Conservation (phyloP, 2,797 vertebrate genomes). For the Hoplostethus atlanticus region DNA sequence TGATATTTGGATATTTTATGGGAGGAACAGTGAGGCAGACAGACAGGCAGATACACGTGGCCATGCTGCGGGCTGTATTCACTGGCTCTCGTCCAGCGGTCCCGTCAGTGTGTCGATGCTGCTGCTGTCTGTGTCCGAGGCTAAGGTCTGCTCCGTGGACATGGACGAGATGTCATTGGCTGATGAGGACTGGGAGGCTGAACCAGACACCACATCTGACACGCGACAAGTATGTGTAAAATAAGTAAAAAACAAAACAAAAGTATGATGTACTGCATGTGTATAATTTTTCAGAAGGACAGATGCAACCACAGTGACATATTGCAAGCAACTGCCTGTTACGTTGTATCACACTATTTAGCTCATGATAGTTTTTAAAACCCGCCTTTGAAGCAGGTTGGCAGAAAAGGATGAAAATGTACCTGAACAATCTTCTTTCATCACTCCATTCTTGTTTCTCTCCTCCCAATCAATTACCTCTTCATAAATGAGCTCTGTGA, state of each 20-base stretch:
- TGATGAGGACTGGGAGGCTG: constrained; percentile 95
- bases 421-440: constrained; percentile 96
- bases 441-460: constrained; percentile 95
- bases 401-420: neutral
- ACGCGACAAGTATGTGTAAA: neutral
- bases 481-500: constrained; percentile 95
- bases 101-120: constrained; percentile 95
- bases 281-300: too few relatives aligned
- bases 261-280: too few relatives aligned
- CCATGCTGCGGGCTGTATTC: constrained; percentile 68
- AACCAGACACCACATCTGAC: constrained; percentile 91
- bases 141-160: constrained; percentile 98
- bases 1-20: constrained; percentile 41
- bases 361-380: neutral
- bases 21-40: constrained; percentile 16
- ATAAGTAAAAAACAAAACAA: too few relatives aligned
- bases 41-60: constrained; percentile 24
- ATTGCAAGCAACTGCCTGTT: neutral
- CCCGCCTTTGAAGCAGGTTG: neutral
- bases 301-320: neutral
- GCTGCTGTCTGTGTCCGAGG: constrained; percentile 98
- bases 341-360: neutral
- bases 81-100: constrained; percentile 93
- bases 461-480: constrained; percentile 99
- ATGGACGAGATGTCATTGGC: constrained; percentile 99